Evolutionary conservation across 2,113 vertebrate species (phyloP).

Genomic region (Muntiacus muntjak): DNA sequence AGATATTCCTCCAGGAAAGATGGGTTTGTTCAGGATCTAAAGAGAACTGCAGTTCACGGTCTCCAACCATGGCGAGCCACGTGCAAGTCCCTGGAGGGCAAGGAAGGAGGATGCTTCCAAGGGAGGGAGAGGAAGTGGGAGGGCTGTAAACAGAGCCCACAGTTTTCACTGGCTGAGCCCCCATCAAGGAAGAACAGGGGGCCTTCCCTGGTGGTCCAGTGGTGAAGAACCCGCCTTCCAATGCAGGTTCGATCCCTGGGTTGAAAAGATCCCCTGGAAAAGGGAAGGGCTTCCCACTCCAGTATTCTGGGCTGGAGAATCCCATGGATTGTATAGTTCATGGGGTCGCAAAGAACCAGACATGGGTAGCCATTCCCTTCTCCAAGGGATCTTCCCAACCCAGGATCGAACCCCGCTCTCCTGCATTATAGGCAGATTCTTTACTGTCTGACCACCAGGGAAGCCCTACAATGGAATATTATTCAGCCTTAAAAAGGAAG

Average conservation of each 20-base stretch:
- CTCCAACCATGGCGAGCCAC: too few relatives aligned
- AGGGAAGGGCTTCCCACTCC: background rate
- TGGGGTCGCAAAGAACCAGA: accelerated
- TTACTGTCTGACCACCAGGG: accelerated
- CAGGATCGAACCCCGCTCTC: accelerated
- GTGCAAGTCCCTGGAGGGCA: background rate
- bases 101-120: background rate
- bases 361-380: background rate
- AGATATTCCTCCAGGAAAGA: background rate
- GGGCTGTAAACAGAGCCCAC: background rate
- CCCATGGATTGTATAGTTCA: background rate
- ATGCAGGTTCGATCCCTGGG: background rate
- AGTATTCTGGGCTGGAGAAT: background rate
- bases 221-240: background rate
- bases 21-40: background rate
- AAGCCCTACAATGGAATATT: background rate
- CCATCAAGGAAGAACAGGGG: accelerated
- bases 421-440: background rate
- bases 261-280: background rate
- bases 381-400: background rate
- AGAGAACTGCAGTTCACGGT: background rate
- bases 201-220: background rate
- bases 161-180: background rate
- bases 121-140: background rate
- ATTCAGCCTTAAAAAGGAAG: background rate